Evolutionary conservation across 2,113 vertebrate genomes (phyloP), one percentile per base, ranked within the genome.

Genomic region (Ophiodon elongatus): DNA sequence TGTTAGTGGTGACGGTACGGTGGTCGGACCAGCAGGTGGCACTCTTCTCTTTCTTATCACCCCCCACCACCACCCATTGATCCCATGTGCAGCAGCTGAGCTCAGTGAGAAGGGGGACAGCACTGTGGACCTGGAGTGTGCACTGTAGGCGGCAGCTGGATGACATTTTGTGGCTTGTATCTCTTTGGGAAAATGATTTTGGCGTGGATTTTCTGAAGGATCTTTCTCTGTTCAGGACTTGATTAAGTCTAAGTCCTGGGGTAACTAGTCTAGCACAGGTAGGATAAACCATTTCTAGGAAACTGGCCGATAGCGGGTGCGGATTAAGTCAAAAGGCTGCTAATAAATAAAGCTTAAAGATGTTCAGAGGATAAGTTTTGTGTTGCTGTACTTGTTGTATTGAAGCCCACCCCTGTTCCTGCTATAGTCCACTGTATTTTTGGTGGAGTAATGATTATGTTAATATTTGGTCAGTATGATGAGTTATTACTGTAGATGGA

Each of bases 1-100:
- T 23, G 67, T 85, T 45, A 82, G 73, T 50, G 81, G 69, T 45
- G 74, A 62, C 68, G 83, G 89, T 82, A 41, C 8, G 54, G 77
- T 39, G 79, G 88, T 94, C 75, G 74, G 89, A 93, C 92, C 94
- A 95, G 94, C 94, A 94, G 95, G 93, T 90, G 93, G 90, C 92
- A 85, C 85, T 90, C 82, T 89, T 87, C 73, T 88, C 89, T 73
- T 85, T 68, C 39, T 66, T 67, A 63, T 75, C 45, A 35, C 66
- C 79, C 60, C 19, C 57, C 72, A 71, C 50, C 13, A 6, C 33
- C 56, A 47, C n/a, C 25, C 65, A 1, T 3, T 39, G 17, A 41
- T 13, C 21, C 15, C 29, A 59, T 33, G 65, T 45, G 70, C 39
- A 67, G 76, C 47, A 59, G 59, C 37, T 73, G 50, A 70, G 33